These are phyloP conservation scores for Aculops lycopersici DNA, from an alignment of 1,140 invertebrate genomes.

Conservation along the genomic window DNA sequence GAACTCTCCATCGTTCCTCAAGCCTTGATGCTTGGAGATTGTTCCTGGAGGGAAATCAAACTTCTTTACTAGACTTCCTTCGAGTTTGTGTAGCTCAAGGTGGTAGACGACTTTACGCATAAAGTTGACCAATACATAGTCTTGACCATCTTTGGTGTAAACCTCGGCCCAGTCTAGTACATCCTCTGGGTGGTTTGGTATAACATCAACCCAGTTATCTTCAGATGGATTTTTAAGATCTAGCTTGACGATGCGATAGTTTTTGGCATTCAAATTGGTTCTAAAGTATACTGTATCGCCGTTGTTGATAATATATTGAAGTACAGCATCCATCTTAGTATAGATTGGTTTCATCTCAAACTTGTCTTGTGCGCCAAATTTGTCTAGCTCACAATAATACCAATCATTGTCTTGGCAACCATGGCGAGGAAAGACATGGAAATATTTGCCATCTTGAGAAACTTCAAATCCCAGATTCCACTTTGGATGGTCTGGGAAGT, in stretches of 20 bases:
- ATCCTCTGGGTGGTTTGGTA: constrained; percentile 49
- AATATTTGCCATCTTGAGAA: constrained; percentile 62
- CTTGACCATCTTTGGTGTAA: constrained; percentile 25
- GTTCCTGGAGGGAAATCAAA: constrained; percentile 40
- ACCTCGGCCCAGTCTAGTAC: constrained; percentile 30
- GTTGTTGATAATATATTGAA: constrained; percentile 73
- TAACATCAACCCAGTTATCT: constrained; percentile 39
- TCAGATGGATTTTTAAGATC: constrained; percentile 24
- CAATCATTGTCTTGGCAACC: constrained; percentile 60
- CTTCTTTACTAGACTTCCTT: constrained; percentile 31
- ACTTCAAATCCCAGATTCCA: constrained; percentile 32
- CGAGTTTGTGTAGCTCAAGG: constrained; percentile 42
- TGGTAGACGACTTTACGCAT: constrained; percentile 64
- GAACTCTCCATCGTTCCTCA: constrained; percentile 50
- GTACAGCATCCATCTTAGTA: constrained; percentile 66
- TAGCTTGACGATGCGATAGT: constrained; percentile 55
- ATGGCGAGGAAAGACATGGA: constrained; percentile 39
- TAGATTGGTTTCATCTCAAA: constrained; percentile 38
- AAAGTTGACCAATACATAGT: constrained; percentile 66
- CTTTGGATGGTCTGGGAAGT: constrained; percentile 64
- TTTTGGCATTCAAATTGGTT: constrained; percentile 73
- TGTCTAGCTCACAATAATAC: constrained; percentile 31
- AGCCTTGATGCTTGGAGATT: constrained; percentile 44
- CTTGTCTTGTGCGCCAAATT: constrained; percentile 16
- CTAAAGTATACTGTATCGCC: constrained; percentile 47